A percentile compares a stretch with the other conserved stretches of the same genome.
These are phyloP conservation scores for Aethina tumida DNA, from an alignment of 1,140 invertebrate genomes.

Conservation along the genomic window DNA sequence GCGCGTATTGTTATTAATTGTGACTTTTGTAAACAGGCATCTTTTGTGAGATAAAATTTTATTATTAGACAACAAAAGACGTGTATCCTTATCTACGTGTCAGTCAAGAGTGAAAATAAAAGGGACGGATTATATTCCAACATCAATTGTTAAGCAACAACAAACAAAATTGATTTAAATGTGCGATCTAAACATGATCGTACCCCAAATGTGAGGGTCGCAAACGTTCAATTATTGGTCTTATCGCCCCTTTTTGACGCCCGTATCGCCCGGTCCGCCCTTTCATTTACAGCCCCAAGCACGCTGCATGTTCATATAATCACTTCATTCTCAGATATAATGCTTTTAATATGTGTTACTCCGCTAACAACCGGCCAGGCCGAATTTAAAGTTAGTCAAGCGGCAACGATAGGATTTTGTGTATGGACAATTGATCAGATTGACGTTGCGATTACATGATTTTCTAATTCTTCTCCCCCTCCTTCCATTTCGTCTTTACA, in stretches of 20 bases:
- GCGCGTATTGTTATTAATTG: too few relatives aligned
- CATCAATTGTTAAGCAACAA: slow-evolving; percentile 34
- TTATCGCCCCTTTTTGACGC: slow-evolving; percentile 30
- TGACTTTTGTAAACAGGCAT: too few relatives aligned
- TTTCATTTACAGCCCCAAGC: slow-evolving; percentile 25
- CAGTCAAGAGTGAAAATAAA: slow-evolving; percentile 28
- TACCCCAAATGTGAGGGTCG: slow-evolving; percentile 22
- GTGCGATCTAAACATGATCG: slow-evolving; percentile 34
- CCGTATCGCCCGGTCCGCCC: slow-evolving; percentile 27
- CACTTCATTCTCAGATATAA: too few relatives aligned
- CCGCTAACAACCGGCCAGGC: slow-evolving; percentile 13
- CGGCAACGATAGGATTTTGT: slow-evolving; percentile 10
- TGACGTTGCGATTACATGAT: too few relatives aligned
- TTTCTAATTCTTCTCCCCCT: too few relatives aligned
- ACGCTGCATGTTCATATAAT: too few relatives aligned
- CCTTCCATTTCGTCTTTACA: too few relatives aligned
- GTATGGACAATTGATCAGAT: too few relatives aligned
- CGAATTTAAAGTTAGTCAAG: slow-evolving; percentile 13
- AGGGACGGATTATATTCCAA: slow-evolving; percentile 32
- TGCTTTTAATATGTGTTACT: slow-evolving; percentile 13
- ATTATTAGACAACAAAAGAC: slow-evolving; percentile 23
- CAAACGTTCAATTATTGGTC: slow-evolving; percentile 31
- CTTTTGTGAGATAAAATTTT: too few relatives aligned
- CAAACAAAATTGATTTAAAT: slow-evolving; percentile 37
- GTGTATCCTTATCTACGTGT: slow-evolving; percentile 28